Evolutionary conservation across 2,888 invertebrate species (phyloP).

Genomic region (Prosopocoilus inquinatus): DNA sequence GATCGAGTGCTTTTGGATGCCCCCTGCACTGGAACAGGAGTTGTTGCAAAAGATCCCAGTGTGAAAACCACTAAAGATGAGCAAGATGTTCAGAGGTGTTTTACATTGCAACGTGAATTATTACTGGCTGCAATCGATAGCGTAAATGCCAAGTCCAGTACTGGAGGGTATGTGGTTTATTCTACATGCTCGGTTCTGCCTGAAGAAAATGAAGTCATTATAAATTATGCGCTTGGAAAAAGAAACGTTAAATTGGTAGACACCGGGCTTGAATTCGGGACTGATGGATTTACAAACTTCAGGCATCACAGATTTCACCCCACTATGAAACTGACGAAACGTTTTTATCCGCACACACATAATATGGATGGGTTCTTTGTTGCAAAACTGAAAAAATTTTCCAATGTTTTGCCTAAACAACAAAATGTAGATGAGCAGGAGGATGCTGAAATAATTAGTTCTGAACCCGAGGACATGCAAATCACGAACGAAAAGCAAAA

Average conservation of each 20-base stretch:
- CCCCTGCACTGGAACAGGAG: constrained; percentile 98
- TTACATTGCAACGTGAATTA: constrained; percentile 88
- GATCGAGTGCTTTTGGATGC: constrained; percentile 96
- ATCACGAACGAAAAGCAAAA: constrained; percentile 2
- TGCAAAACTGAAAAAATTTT: constrained; percentile 95
- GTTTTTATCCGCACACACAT: constrained; percentile 97
- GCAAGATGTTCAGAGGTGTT: constrained; percentile 86
- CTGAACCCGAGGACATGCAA: constrained; percentile 9
- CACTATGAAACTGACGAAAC: constrained; percentile 78
- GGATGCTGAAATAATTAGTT: constrained; percentile 21
- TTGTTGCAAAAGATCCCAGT: constrained; percentile 94
- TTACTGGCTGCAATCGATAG: constrained; percentile 96
- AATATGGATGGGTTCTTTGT: constrained; percentile 99
- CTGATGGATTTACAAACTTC: constrained; percentile 90
- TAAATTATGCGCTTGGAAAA: constrained; percentile 92
- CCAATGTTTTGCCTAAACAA: constrained; percentile 63
- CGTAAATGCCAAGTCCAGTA: constrained; percentile 84
- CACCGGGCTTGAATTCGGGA: constrained; percentile 93
- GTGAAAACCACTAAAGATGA: constrained; percentile 92
- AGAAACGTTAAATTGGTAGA: constrained; percentile 91
- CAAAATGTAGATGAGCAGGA: constrained; percentile 38
- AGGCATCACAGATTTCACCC: constrained; percentile 86
- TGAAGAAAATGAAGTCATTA: constrained; percentile 98
- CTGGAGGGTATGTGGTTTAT: constrained; percentile 95
- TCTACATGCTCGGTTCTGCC: constrained; percentile 97